Evolutionary conservation across 2,888 invertebrate genomes (phyloP).

Genomic region (Drosophila antonietae): DNA sequence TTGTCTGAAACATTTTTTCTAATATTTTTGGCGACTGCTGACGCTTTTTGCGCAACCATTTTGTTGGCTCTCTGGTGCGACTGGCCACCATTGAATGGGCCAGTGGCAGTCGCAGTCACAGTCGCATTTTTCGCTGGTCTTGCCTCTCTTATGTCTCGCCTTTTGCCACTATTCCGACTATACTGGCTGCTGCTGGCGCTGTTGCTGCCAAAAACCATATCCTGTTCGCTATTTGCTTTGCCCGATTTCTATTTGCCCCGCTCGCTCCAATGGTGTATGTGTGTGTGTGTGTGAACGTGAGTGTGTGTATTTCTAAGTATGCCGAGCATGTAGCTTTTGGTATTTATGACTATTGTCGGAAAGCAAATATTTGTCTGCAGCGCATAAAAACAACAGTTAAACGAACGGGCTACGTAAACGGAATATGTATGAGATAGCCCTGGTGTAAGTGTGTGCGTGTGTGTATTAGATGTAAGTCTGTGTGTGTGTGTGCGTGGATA

Average conservation of each 20-base stretch:
- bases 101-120: conserved; percentile 38
- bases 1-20: conserved; percentile 59
- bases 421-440: conserved; percentile 77
- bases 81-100: conserved; percentile 43
- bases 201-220: conserved; percentile 76
- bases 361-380: conserved; percentile 85
- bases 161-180: conserved; percentile 66
- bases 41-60: conserved; percentile 79
- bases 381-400: conserved; percentile 84
- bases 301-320: conserved; percentile 80
- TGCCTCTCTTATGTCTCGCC: conserved; percentile 60
- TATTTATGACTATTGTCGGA: conserved; percentile 85
- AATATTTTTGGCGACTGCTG: conserved; percentile 75
- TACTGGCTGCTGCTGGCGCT: conserved; percentile 25
- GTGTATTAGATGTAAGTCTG: conserved; percentile 5
- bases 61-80: conserved; percentile 54
- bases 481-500: conserved; percentile 25
- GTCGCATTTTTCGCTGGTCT: conserved; percentile 68
- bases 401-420: conserved; percentile 82
- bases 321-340: conserved; percentile 84
- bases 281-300: conserved; percentile 23
- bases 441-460: conserved; percentile 8
- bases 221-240: conserved; percentile 78
- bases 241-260: conserved; percentile 81
- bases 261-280: conserved; percentile 24